Percentiles rank a stretch among this genome's conserved stretches.
Conservation (phyloP, 1,140 invertebrate genomes). For the Bombus breviceps region DNA sequence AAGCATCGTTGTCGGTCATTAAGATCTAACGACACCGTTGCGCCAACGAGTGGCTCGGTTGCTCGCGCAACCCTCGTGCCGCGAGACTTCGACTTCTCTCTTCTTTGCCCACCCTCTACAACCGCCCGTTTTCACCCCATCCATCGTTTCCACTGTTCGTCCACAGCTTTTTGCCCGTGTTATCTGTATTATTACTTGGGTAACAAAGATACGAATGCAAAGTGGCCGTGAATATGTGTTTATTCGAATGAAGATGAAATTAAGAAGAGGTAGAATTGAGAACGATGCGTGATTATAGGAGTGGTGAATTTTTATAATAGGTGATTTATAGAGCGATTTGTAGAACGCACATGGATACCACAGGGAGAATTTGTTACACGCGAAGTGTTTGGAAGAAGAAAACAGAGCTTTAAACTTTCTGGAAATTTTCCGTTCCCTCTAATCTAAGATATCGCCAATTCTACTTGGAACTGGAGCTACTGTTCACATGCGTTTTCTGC, state of each 20-base stretch:
- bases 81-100: slow-evolving; percentile 14
- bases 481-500: too few species aligned
- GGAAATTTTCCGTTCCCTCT: too few species aligned
- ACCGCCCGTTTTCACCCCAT: neutral
- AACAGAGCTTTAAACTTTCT: too few species aligned
- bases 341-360: too few species aligned
- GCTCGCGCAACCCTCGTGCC: slow-evolving; percentile 5
- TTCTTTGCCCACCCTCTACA: neutral
- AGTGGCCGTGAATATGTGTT: too few species aligned
- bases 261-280: too few species aligned
- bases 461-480: too few species aligned
- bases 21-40: slow-evolving; percentile 55
- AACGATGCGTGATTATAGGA: neutral
- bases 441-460: neutral
- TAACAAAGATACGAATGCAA: neutral
- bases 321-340: too few species aligned
- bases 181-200: neutral
- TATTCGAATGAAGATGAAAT: neutral
- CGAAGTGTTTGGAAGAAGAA: neutral
- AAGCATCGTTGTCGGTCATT: slow-evolving; percentile 53
- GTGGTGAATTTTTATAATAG: too few species aligned
- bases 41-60: slow-evolving; percentile 42
- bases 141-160: neutral
- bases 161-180: too few species aligned
- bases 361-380: neutral